phyloP scores from a whole-genome alignment of 2,113 vertebrate species.

The Cichladusa arquata region DNA sequence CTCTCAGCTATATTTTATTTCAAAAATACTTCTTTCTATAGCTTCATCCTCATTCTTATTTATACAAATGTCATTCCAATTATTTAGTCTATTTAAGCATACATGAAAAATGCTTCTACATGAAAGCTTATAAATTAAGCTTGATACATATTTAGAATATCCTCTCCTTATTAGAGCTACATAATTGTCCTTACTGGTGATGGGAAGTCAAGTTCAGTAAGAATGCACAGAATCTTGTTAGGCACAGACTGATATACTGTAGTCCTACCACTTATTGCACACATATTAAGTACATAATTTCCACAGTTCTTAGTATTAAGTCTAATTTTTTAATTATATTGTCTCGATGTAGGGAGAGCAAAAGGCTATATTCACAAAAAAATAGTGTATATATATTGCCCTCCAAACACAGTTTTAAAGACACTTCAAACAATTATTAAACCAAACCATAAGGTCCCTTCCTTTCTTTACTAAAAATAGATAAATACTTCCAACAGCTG shows the following conservation, averaged over 20 bases:
- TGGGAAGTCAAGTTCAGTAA: neutral
- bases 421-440: neutral
- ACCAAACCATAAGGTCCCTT: neutral
- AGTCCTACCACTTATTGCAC: neutral
- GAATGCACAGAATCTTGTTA: neutral
- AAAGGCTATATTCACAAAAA: neutral
- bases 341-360: neutral
- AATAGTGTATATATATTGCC: fast-evolving
- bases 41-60: neutral
- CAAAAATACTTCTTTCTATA: neutral
- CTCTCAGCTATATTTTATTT: neutral
- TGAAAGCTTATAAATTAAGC: neutral
- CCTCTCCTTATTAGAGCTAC: neutral
- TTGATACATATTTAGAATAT: neutral
- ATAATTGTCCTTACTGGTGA: neutral
- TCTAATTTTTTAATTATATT: neutral
- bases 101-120: neutral
- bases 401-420: neutral
- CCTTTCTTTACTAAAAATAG: neutral
- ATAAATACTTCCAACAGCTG: neutral
- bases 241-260: neutral
- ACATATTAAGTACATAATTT: neutral
- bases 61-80: neutral
- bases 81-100: neutral
- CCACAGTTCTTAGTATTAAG: neutral